Percentiles rank a stretch among this genome's conserved stretches.
Conservation (phyloP, 2,888 invertebrate genomes). For the Agrotis clavis region DNA sequence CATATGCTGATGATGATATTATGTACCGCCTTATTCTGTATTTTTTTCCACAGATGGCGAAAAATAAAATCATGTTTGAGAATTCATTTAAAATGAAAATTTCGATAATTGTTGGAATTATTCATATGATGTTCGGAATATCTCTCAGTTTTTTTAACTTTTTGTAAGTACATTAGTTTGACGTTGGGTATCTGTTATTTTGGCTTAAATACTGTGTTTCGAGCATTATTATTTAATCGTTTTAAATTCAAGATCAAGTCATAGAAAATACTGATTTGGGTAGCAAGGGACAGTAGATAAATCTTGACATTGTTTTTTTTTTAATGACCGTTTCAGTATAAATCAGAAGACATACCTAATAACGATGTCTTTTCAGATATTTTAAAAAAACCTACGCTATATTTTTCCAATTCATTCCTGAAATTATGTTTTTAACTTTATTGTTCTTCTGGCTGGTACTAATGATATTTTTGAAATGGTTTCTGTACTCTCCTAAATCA, state of each 20-base stretch:
- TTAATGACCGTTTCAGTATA: background rate
- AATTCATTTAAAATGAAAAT: slow-evolving; percentile 99
- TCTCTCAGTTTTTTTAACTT: slow-evolving; percentile 93
- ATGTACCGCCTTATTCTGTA: background rate
- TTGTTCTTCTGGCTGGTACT: slow-evolving; percentile 97
- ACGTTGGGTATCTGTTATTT: background rate
- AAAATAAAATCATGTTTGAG: slow-evolving; percentile 96
- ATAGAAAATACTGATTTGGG: no score
- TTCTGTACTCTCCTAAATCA: slow-evolving; percentile 88
- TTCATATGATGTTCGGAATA: slow-evolving; percentile 98
- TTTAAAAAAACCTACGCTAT: slow-evolving; percentile 92
- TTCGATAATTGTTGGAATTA: slow-evolving; percentile 97
- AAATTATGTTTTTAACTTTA: slow-evolving; percentile 95
- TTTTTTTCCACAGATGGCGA: slow-evolving; percentile 82
- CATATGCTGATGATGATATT: no score
- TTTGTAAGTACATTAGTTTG: slow-evolving; percentile 86
- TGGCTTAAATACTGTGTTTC: no score
- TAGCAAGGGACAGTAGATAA: no score
- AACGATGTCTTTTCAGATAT: slow-evolving; percentile 84
- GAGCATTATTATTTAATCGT: no score
- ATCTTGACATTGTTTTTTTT: no score
- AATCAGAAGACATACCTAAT: background rate
- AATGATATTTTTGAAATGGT: slow-evolving; percentile 97
- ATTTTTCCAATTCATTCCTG: slow-evolving; percentile 96
- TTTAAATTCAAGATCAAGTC: no score